phyloP scores from a whole-genome alignment of 2,888 invertebrate genomes.

The Liodrosophila aerea region DNA sequence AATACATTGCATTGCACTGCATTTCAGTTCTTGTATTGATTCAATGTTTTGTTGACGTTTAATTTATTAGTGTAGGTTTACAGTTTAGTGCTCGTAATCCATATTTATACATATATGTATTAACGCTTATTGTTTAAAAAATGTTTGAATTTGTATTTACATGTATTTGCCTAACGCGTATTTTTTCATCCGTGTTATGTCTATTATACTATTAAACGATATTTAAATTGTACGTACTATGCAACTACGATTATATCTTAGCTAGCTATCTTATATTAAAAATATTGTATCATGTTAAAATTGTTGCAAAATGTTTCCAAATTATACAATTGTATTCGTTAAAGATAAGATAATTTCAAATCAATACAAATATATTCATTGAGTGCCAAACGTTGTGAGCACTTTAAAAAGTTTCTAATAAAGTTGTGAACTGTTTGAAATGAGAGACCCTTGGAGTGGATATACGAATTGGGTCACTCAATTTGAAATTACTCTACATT shows the following conservation, averaged over 20 bases:
- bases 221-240: constrained; percentile 53
- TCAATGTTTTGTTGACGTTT: constrained; percentile 46
- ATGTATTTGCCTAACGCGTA: constrained; percentile 42
- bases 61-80: constrained; percentile 39
- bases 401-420: constrained; percentile 44
- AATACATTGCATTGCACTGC: constrained; percentile 34
- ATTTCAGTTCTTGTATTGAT: constrained; percentile 39
- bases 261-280: constrained; percentile 49
- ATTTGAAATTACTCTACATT: no score
- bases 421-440: constrained; percentile 37
- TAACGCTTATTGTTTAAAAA: constrained; percentile 45
- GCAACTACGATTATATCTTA: constrained; percentile 14
- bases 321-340: constrained; percentile 27
- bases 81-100: constrained; percentile 41
- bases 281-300: constrained; percentile 39
- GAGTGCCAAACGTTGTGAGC: constrained; percentile 54
- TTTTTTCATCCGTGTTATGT: constrained; percentile 55
- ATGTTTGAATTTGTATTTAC: constrained; percentile 47
- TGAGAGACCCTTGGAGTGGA: no score
- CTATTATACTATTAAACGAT: constrained; percentile 58
- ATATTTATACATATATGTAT: constrained; percentile 26
- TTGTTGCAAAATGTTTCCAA: constrained; percentile 52
- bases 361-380: constrained; percentile 29
- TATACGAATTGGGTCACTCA: no score
- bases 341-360: constrained; percentile 23